A percentile compares a stretch with the other conserved stretches of the same genome.
Conservation (phyloP, 2,888 invertebrate genomes). For the Hydraecia micacea region DNA sequence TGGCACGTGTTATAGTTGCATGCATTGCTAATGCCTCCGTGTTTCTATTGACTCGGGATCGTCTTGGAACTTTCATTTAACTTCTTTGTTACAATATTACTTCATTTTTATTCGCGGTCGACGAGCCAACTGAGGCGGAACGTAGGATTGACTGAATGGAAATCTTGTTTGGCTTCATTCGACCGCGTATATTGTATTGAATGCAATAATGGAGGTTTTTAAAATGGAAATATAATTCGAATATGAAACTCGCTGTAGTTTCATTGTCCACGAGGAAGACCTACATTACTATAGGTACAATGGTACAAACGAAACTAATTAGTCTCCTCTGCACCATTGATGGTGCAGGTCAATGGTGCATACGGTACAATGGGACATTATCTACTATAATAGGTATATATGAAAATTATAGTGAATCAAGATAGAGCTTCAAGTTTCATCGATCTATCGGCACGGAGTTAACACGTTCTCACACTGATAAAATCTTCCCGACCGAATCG, state of each 20-base stretch:
- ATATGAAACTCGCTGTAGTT: neutral
- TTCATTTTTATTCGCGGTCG: neutral
- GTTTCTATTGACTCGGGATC: neutral
- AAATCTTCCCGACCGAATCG: constrained; percentile 17
- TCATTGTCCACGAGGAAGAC: neutral
- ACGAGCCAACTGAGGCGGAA: neutral
- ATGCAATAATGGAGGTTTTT: neutral
- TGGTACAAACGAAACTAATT: too few species aligned
- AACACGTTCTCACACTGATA: constrained; percentile 17
- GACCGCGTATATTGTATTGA: neutral
- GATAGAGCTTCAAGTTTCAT: constrained; percentile 11
- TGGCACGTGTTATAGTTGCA: constrained; percentile 6
- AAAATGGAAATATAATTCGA: constrained; percentile 12
- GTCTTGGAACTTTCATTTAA: neutral
- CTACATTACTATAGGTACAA: neutral
- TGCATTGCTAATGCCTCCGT: constrained; percentile 8
- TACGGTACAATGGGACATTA: too few species aligned
- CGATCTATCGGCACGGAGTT: neutral
- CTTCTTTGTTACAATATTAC: neutral
- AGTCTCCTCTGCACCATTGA: too few species aligned
- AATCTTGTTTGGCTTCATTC: constrained; percentile 1
- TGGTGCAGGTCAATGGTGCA: too few species aligned
- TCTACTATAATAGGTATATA: neutral
- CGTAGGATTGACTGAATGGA: neutral
- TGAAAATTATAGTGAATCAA: neutral